Conservation (phyloP, 2,113 vertebrate species). For the Onychostoma macrolepis region DNA sequence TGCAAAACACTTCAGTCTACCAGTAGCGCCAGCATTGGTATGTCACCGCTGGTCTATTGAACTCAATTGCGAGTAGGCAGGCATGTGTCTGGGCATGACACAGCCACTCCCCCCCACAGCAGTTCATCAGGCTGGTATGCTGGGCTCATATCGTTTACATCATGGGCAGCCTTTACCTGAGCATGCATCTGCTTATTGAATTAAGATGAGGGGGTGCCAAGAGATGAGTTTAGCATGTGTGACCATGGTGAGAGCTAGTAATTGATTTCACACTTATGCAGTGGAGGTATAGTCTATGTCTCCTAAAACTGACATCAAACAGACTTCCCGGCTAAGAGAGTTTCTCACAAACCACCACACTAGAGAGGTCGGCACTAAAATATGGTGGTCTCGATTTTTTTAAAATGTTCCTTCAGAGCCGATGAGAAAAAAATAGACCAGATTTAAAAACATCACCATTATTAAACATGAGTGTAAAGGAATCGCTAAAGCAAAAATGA, state of each 20-base stretch:
- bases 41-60: conserved; percentile 50
- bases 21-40: conserved; percentile 36
- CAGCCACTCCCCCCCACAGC: conserved; percentile 55
- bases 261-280: conserved; percentile 75
- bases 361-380: background rate
- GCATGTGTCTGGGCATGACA: conserved; percentile 71
- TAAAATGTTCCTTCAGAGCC: background rate
- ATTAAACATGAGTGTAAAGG: background rate
- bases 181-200: conserved; percentile 71
- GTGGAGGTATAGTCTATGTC: conserved; percentile 34
- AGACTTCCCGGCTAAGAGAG: background rate
- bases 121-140: conserved; percentile 66
- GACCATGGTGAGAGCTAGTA: conserved; percentile 59
- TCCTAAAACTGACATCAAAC: conserved; percentile 41
- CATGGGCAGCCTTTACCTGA: conserved; percentile 64
- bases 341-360: conserved; percentile 37
- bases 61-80: conserved; percentile 57
- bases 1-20: conserved; percentile 35
- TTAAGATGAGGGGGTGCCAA: conserved; percentile 73
- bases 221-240: conserved; percentile 76
- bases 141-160: conserved; percentile 67
- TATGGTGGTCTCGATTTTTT: background rate
- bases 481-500: background rate
- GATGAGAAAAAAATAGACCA: background rate
- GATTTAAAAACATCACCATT: background rate